Conservation (phyloP, 2,888 invertebrate species). For the Heliconius charithonia region DNA sequence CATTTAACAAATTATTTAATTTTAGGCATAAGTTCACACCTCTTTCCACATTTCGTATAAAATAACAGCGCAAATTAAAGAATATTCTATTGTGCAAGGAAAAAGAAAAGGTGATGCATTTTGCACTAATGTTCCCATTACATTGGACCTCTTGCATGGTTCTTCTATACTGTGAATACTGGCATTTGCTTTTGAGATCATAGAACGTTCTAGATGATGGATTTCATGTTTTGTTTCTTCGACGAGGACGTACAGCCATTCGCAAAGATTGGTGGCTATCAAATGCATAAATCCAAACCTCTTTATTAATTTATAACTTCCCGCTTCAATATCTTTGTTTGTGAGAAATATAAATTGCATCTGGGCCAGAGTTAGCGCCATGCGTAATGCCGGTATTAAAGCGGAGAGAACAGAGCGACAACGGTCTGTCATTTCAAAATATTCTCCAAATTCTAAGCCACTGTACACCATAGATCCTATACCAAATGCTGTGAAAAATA, state of each 20-base stretch:
- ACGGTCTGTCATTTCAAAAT: slow-evolving; percentile 87
- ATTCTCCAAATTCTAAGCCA: slow-evolving; percentile 88
- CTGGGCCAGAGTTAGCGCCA: slow-evolving; percentile 93
- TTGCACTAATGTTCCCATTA: slow-evolving; percentile 88
- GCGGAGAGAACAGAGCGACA: slow-evolving; percentile 87
- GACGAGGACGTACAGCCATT: slow-evolving; percentile 94
- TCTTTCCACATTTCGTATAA: slow-evolving; percentile 96
- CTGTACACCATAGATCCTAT: slow-evolving; percentile 89
- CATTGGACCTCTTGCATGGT: slow-evolving; percentile 85
- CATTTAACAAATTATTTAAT: not conserved
- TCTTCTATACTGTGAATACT: slow-evolving; percentile 55
- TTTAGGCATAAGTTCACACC: slow-evolving; percentile 64
- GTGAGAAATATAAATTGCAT: slow-evolving; percentile 97
- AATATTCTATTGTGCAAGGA: slow-evolving; percentile 95
- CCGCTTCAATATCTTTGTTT: slow-evolving; percentile 87
- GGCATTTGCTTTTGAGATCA: slow-evolving; percentile 53
- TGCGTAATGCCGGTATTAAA: slow-evolving; percentile 91
- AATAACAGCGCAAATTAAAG: slow-evolving; percentile 94
- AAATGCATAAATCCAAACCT: slow-evolving; percentile 97
- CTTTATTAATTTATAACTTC: slow-evolving; percentile 87
- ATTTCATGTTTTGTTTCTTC: slow-evolving; percentile 95
- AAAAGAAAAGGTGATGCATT: slow-evolving; percentile 91
- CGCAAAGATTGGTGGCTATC: slow-evolving; percentile 96
- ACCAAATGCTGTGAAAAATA: slow-evolving; percentile 72
- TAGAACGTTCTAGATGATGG: slow-evolving; percentile 85